phyloP scores from a whole-genome alignment of 2,797 vertebrate species.

The Corythornis leucogaster region DNA sequence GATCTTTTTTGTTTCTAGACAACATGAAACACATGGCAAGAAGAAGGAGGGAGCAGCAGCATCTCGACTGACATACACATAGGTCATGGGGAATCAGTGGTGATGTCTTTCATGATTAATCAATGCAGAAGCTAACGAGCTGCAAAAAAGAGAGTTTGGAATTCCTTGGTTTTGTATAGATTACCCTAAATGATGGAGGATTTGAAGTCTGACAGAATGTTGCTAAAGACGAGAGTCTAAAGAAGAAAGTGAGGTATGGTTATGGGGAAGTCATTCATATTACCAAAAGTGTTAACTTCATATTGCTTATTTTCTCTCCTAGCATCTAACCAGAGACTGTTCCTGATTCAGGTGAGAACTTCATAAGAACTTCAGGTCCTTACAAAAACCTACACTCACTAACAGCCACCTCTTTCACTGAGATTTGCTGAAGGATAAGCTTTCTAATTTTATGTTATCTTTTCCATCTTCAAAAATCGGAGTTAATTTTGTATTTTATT shows the following conservation, averaged over 20 bases:
- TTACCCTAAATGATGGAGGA: not conserved
- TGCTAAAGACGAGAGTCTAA: not conserved
- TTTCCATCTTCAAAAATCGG: not conserved
- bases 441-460: not conserved
- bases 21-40: not conserved
- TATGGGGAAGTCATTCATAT: not conserved
- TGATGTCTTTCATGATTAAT: not conserved
- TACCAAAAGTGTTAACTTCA: not conserved
- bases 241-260: not conserved
- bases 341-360: not conserved
- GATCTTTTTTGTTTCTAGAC: not conserved
- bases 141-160: not conserved
- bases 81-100: fast-evolving
- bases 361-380: not conserved
- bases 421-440: not conserved
- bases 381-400: not conserved
- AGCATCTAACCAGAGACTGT: not conserved
- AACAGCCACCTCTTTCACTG: not conserved
- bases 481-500: not conserved
- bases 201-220: not conserved
- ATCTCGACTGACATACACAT: not conserved
- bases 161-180: not conserved
- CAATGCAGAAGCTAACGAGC: not conserved
- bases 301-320: not conserved
- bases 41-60: not conserved